A percentile compares a stretch with the other conserved stretches of the same genome.
phyloP scores from a whole-genome alignment of 2,888 invertebrate genomes.

The Meteorus colon region DNA sequence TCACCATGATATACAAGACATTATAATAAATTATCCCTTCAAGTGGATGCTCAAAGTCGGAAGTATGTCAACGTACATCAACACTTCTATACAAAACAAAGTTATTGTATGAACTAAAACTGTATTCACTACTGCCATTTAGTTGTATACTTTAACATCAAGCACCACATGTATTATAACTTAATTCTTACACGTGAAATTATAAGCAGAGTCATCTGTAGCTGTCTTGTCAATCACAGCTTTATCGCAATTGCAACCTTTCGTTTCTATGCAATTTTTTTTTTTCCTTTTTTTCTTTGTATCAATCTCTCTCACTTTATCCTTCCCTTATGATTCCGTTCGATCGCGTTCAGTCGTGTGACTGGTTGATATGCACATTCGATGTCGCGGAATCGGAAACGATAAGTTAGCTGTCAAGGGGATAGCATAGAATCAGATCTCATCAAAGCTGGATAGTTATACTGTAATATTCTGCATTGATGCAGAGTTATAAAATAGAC shows the following conservation, averaged over 20 bases:
- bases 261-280: neutral
- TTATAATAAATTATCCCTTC: constrained; percentile 7
- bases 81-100: neutral
- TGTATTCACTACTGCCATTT: neutral
- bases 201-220: neutral
- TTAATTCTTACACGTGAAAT: neutral
- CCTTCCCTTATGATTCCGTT: constrained; percentile 10
- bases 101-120: neutral
- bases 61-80: neutral
- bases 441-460: constrained; percentile 45
- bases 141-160: neutral
- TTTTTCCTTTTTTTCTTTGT: neutral
- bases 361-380: constrained; percentile 32
- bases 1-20: neutral
- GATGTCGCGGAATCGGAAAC: constrained; percentile 37
- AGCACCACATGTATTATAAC: neutral
- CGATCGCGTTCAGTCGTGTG: constrained; percentile 30
- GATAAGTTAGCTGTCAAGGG: constrained; percentile 37
- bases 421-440: constrained; percentile 35
- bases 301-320: neutral
- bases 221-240: neutral
- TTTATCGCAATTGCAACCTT: neutral
- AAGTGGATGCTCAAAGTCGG: constrained; percentile 2
- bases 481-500: constrained; percentile 38
- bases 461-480: constrained; percentile 30